These are phyloP conservation scores for Nematostella vectensis DNA, from an alignment of 92 coral and sea anemone species.

Conservation along the genomic window DNA sequence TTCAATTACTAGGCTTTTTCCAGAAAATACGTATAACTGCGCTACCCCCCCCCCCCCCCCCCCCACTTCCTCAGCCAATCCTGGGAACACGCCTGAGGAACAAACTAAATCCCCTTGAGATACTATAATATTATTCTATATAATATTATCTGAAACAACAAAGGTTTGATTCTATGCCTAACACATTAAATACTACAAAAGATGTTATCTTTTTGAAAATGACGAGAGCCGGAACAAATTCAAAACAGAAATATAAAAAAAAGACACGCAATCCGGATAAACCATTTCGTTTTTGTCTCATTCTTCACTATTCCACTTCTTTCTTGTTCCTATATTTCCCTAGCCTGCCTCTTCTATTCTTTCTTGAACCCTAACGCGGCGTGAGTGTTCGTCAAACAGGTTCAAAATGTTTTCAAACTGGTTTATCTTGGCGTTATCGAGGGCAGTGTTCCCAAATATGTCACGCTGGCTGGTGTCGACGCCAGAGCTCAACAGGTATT, in stretches of 20 bases:
- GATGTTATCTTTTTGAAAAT: no score
- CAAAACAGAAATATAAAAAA: no score
- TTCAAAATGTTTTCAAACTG: slow-evolving; percentile 35
- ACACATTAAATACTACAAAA: no score
- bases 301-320: background rate
- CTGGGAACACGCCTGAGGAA: background rate
- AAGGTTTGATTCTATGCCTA: no score
- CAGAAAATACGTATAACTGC: background rate
- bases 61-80: background rate
- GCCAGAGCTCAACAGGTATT: slow-evolving; percentile 59
- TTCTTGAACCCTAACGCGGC: no score
- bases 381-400: slow-evolving; percentile 47
- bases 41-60: background rate
- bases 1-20: background rate
- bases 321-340: slow-evolving; percentile 5
- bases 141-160: no score
- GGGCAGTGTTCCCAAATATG: slow-evolving; percentile 70
- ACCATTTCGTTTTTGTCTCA: no score
- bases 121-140: no score
- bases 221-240: no score
- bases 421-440: slow-evolving; percentile 63
- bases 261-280: no score
- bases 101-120: background rate
- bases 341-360: background rate
- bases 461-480: slow-evolving; percentile 50